phyloP scores from a whole-genome alignment of 1,140 invertebrate species.

The Hylyphantes graminicola region DNA sequence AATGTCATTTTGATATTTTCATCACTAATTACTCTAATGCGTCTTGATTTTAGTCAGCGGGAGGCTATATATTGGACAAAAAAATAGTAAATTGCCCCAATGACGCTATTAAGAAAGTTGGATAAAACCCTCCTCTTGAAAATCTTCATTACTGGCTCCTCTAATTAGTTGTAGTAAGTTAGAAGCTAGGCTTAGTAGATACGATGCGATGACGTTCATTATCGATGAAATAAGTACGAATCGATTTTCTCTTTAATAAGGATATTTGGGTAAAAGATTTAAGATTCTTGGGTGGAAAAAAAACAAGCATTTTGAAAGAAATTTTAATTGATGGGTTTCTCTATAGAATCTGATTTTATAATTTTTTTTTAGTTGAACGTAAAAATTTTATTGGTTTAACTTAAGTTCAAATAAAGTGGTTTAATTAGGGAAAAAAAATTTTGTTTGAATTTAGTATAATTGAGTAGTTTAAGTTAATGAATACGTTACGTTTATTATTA shows the following conservation, averaged over 20 bases:
- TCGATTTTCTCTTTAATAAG: conserved; percentile 52
- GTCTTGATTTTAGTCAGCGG: conserved; percentile 36
- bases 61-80: conserved; percentile 14
- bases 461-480: too few relatives aligned
- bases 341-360: background rate
- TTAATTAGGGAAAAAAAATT: too few relatives aligned
- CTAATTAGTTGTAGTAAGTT: conserved; percentile 44
- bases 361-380: background rate
- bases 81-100: conserved; percentile 35
- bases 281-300: background rate
- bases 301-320: too few relatives aligned
- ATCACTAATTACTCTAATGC: conserved; percentile 48
- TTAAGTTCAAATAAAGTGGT: too few relatives aligned
- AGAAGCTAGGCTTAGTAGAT: background rate
- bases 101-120: conserved; percentile 46
- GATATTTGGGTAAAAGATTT: conserved; percentile 4
- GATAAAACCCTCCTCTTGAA: conserved; percentile 17
- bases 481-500: too few relatives aligned
- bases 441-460: too few relatives aligned
- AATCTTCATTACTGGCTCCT: conserved; percentile 43
- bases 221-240: conserved; percentile 53
- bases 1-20: conserved; percentile 31
- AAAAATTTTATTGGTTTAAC: background rate
- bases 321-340: background rate
- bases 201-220: conserved; percentile 38